Conservation (phyloP, 2,888 invertebrate genomes). For the Neoaliturus tenellus region DNA sequence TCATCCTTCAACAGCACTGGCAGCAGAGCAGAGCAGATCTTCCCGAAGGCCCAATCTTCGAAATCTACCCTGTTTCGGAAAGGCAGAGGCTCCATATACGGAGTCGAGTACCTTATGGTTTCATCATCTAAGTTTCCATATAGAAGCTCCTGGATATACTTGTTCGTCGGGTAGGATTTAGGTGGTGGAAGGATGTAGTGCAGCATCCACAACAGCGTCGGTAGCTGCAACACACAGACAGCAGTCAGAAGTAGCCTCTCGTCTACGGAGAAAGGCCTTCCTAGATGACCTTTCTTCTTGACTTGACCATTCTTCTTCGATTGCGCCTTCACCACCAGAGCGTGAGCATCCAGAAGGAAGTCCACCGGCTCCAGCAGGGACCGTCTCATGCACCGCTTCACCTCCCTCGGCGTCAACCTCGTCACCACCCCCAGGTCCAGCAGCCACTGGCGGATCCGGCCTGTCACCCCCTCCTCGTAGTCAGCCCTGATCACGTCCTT, state of each 20-base stretch:
- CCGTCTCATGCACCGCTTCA: slow-evolving; percentile 3
- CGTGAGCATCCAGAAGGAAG: slow-evolving; percentile 19
- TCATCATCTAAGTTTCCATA: slow-evolving; percentile 34
- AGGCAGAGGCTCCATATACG: slow-evolving; percentile 40
- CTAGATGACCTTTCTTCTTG: not conserved
- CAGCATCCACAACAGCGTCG: slow-evolving; percentile 58
- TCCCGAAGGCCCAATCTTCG: slow-evolving; percentile 6
- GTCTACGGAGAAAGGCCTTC: slow-evolving; percentile 50
- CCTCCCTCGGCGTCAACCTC: not conserved
- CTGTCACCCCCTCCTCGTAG: slow-evolving; percentile 36
- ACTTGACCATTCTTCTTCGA: too few species aligned
- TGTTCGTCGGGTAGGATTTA: not conserved
- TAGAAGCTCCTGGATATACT: not conserved
- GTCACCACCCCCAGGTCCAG: slow-evolving; percentile 27
- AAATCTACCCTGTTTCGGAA: not conserved
- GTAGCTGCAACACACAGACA: slow-evolving; percentile 61
- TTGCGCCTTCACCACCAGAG: not conserved
- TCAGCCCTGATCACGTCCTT: slow-evolving; percentile 29
- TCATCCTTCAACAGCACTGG: not conserved
- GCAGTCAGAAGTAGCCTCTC: slow-evolving; percentile 61
- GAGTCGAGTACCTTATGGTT: slow-evolving; percentile 1
- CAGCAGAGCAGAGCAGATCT: slow-evolving; percentile 2
- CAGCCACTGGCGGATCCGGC: slow-evolving; percentile 36
- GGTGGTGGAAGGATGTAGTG: slow-evolving; percentile 61
- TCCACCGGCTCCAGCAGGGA: slow-evolving; percentile 12